Percentiles rank a stretch among this genome's conserved stretches.
Conservation (phyloP, 2,888 invertebrate species). For the Neoitamus cyanurus region DNA sequence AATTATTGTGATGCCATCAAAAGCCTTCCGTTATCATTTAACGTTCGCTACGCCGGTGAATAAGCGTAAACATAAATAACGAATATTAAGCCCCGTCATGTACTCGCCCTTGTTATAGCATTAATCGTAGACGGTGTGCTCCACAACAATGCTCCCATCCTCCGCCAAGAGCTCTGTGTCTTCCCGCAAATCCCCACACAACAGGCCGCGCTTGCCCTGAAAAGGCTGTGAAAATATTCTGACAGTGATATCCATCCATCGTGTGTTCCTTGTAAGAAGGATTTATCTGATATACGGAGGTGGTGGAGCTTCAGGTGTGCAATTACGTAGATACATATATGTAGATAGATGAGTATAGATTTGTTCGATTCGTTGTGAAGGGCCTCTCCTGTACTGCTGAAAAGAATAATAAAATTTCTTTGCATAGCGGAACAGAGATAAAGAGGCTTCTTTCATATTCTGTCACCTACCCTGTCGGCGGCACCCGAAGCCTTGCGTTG, state of each 20-base stretch:
- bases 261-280: neutral
- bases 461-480: neutral
- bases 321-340: neutral
- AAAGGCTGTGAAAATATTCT: neutral
- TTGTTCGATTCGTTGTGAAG: neutral
- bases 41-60: neutral
- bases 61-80: neutral
- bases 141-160: neutral
- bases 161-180: neutral
- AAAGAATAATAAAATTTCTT: neutral
- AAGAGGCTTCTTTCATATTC: neutral
- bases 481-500: neutral
- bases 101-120: neutral
- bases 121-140: neutral
- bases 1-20: neutral
- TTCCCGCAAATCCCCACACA: neutral
- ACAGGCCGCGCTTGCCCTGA: neutral
- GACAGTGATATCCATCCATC: neutral
- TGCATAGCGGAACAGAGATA: neutral
- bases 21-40: neutral
- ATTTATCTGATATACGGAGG: neutral
- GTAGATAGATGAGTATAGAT: neutral
- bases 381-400: neutral
- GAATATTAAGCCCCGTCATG: neutral
- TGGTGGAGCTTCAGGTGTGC: neutral